phyloP scores from a whole-genome alignment of 2,888 invertebrate species.

The Agrochola lota region DNA sequence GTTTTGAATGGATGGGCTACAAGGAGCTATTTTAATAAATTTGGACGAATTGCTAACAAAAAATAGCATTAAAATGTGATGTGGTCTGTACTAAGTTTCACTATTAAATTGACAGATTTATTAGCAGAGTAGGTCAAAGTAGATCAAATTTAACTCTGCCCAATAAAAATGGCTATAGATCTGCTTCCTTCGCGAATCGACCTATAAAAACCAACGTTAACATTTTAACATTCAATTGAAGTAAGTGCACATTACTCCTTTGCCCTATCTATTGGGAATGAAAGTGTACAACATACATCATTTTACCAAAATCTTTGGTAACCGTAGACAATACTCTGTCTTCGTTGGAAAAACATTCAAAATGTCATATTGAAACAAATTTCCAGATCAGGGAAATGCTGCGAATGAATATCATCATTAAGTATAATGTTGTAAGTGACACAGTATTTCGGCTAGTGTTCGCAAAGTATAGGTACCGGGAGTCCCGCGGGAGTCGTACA shows the following conservation, averaged over 20 bases:
- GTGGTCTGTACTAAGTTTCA: background rate
- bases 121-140: background rate
- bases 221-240: slow-evolving; percentile 26
- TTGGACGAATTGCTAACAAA: background rate
- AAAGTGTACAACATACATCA: background rate
- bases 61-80: background rate
- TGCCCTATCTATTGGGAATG: background rate
- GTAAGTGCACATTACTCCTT: background rate
- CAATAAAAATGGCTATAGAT: slow-evolving; percentile 35
- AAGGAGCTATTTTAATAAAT: background rate
- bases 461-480: slow-evolving; percentile 8
- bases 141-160: slow-evolving; percentile 4
- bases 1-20: too few relatives aligned
- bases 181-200: slow-evolving; percentile 8
- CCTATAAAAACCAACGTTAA: slow-evolving; percentile 18
- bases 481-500: slow-evolving; percentile 36
- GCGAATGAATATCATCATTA: slow-evolving; percentile 18
- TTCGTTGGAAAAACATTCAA: background rate
- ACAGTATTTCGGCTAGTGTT: slow-evolving; percentile 15
- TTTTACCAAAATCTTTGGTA: too few relatives aligned
- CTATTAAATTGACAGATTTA: slow-evolving; percentile 11
- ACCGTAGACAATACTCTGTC: background rate
- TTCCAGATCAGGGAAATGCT: background rate
- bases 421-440: slow-evolving; percentile 18
- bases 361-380: background rate